Evolutionary conservation across 2,113 vertebrate genomes (phyloP).

Genomic region (human): DNA sequence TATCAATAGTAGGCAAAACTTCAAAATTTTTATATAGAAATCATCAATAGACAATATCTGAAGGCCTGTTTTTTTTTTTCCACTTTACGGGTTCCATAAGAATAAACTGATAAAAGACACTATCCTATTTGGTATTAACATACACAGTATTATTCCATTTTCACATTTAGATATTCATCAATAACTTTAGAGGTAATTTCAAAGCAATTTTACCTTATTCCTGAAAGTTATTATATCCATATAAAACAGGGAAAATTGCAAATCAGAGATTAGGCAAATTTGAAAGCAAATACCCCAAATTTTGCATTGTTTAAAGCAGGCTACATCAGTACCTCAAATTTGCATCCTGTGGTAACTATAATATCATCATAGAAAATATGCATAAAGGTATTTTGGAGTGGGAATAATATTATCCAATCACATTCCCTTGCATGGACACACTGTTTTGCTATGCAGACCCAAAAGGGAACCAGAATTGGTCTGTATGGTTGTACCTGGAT

Average conservation of each 20-base stretch:
- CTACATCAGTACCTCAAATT: neutral
- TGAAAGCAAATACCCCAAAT: neutral
- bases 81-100: neutral
- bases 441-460: neutral
- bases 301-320: neutral
- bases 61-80: neutral
- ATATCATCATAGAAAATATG: neutral
- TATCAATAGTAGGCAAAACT: neutral
- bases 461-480: neutral
- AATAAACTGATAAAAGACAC: neutral
- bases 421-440: neutral
- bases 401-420: neutral
- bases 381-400: neutral
- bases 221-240: no score
- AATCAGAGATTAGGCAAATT: neutral
- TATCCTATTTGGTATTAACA: neutral
- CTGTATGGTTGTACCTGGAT: neutral
- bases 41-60: neutral
- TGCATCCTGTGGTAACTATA: neutral
- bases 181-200: neutral
- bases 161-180: neutral
- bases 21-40: neutral
- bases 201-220: neutral
- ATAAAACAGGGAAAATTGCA: neutral
- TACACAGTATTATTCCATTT: neutral